These are phyloP conservation scores for Hymenopus coronatus DNA, from an alignment of 2,888 invertebrate genomes.

Conservation along the genomic window DNA sequence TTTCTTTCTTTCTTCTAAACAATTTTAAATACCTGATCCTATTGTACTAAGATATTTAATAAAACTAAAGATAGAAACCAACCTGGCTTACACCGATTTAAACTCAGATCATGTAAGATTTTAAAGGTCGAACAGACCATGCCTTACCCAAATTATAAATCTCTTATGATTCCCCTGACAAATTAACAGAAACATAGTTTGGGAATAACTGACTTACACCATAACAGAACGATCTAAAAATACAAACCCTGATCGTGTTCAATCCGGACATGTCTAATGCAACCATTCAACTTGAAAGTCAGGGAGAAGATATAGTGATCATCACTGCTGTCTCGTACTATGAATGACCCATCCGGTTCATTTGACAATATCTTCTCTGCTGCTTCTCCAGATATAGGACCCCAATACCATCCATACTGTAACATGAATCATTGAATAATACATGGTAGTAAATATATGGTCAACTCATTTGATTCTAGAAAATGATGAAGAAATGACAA, in stretches of 20 bases:
- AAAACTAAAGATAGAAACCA: too few species aligned
- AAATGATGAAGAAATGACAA: too few species aligned
- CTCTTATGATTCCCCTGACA: too few species aligned
- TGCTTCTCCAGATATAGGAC: constrained; percentile 85
- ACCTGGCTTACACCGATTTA: too few species aligned
- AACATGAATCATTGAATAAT: constrained; percentile 38
- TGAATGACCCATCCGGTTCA: constrained; percentile 91
- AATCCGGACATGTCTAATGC: constrained; percentile 86
- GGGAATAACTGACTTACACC: neutral
- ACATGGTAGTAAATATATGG: too few species aligned
- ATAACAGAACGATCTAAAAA: neutral
- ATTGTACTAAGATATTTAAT: too few species aligned
- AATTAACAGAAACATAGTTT: neutral
- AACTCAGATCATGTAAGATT: too few species aligned
- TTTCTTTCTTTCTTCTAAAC: too few species aligned
- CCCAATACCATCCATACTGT: constrained; percentile 96
- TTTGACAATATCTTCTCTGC: constrained; percentile 88
- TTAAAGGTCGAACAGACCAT: too few species aligned
- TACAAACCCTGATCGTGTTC: constrained; percentile 87
- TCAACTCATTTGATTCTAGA: too few species aligned
- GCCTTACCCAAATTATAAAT: too few species aligned
- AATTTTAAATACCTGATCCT: too few species aligned
- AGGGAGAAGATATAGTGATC: constrained; percentile 93
- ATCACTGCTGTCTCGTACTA: constrained; percentile 90
- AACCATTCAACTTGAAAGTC: constrained; percentile 87